Percentiles rank a stretch among this genome's conserved stretches.
phyloP scores from a whole-genome alignment of 2,888 invertebrate genomes.

The Eustalomyia histrio region DNA sequence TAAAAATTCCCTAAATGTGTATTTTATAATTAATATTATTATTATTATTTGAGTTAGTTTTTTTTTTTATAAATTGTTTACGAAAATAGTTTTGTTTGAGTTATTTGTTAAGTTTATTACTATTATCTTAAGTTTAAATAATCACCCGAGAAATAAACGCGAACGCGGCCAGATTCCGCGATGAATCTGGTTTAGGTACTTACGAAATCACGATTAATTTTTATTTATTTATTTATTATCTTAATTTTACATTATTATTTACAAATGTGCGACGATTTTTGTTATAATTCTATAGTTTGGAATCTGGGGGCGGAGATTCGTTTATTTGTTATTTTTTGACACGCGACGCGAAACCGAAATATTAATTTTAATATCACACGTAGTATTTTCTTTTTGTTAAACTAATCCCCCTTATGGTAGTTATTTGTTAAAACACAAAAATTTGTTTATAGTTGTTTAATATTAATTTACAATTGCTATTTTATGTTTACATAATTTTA shows the following conservation, averaged over 20 bases:
- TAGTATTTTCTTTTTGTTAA: conserved; percentile 50
- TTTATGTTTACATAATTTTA: conserved; percentile 56
- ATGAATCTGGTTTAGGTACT: conserved; percentile 80
- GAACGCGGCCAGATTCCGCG: conserved; percentile 80
- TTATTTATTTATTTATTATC: conserved; percentile 55
- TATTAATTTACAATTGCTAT: conserved; percentile 65
- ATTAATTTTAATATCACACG: conserved; percentile 74
- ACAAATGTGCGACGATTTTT: conserved; percentile 62
- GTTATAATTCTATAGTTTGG: conserved; percentile 67
- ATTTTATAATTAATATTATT: conserved; percentile 54
- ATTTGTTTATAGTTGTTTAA: conserved; percentile 64
- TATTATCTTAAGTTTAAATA: conserved; percentile 68
- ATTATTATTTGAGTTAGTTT: conserved; percentile 56
- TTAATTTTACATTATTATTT: conserved; percentile 58
- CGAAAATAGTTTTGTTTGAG: conserved; percentile 64
- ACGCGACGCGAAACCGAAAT: conserved; percentile 65
- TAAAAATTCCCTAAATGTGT: conserved; percentile 60
- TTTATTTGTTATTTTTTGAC: conserved; percentile 47
- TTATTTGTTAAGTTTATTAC: conserved; percentile 65
- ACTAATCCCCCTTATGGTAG: conserved; percentile 69
- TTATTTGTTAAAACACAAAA: conserved; percentile 64
- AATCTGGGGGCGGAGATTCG: conserved; percentile 79
- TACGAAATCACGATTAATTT: conserved; percentile 79
- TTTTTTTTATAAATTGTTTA: conserved; percentile 60
- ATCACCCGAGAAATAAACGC: conserved; percentile 80